Evolutionary conservation across 2,797 vertebrate species (phyloP).

Genomic region (Simalia tracyae): DNA sequence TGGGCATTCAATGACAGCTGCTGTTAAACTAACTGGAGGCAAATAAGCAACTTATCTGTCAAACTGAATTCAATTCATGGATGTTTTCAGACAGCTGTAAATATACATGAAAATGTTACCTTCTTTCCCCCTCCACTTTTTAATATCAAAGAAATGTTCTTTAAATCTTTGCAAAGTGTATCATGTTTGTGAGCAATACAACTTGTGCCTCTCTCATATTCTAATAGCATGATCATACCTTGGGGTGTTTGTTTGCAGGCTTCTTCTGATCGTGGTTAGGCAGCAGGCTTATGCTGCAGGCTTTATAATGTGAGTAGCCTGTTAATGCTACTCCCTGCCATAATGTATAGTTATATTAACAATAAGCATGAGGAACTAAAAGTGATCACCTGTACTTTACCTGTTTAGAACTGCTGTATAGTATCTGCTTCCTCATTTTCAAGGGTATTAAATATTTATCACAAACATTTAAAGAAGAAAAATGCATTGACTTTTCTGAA

Average conservation of each 20-base stretch:
- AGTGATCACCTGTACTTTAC: conserved; percentile 22
- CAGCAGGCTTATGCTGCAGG: neutral
- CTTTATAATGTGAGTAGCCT: conserved; percentile 13
- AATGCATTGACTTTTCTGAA: conserved; percentile 77
- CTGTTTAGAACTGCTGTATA: conserved; percentile 35
- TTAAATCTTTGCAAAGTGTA: neutral
- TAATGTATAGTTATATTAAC: neutral
- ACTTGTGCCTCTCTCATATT: neutral
- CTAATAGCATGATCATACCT: neutral
- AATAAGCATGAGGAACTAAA: fast-evolving
- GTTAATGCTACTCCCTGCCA: conserved; percentile 4
- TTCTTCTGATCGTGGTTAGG: neutral
- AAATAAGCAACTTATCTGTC: neutral
- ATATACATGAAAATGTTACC: neutral
- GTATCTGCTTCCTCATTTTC: conserved; percentile 57
- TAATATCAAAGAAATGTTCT: neutral
- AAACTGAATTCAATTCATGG: neutral
- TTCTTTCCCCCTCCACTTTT: neutral
- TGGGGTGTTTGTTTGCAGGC: neutral
- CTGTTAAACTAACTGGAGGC: neutral
- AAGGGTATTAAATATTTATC: conserved; percentile 73
- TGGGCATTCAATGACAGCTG: neutral
- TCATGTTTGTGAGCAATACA: conserved; percentile 4
- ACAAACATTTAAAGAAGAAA: conserved; percentile 74
- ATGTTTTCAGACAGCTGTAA: neutral